Base-by-base conservation (phyloP, 64 coral and sea anemone species). In the Stylophora pistillata region DNA sequence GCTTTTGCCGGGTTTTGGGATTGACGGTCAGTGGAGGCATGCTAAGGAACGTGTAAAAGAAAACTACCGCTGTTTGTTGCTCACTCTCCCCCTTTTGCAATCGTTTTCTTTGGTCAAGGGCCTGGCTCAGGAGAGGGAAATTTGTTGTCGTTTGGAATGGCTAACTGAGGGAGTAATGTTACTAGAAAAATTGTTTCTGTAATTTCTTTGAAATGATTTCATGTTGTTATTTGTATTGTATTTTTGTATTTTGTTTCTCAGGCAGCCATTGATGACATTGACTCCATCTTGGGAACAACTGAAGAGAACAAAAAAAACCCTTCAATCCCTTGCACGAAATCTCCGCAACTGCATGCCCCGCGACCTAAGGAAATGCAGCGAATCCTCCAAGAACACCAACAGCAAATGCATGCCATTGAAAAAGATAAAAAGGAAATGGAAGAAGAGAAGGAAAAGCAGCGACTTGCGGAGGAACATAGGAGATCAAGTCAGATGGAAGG, bases 191-290 rank as follows among this genome's bases (percentile, higher is more conserved):
- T n/a, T n/a, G n/a, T 55, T 77, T 55, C 30, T 20, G 74, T 47
- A 23, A 18, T 15, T 77, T 27, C 13, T 23, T 34, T 55, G 0
- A 52, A 31, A 31, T 77, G 5, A 33, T 6, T 77, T 31, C 15
- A 1, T 20, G 0, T 29, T 47, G n/a, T n/a, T n/a, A n/a, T n/a
- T n/a, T n/a, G n/a, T n/a, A n/a, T n/a, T n/a, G n/a, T n/a, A n/a
- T n/a, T 58, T 55, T 55, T 7, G 0, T 23, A 58, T 21, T 78
- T 52, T 69, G 15, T 52, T 62, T 57, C 29, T 72, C 47, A 98
- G 96, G 86, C 89, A 47, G 96, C 90, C 10, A 98, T 98, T 58
- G 93, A 98, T 78, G 93, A 98, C 77, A 95, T 98, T 56, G 96
- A 98, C 68, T 85, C 71, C 64, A 98, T 98, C 14, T 78, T 98